phyloP scores from a whole-genome alignment of 2,113 vertebrate genomes.

The Taurulus bubalis region DNA sequence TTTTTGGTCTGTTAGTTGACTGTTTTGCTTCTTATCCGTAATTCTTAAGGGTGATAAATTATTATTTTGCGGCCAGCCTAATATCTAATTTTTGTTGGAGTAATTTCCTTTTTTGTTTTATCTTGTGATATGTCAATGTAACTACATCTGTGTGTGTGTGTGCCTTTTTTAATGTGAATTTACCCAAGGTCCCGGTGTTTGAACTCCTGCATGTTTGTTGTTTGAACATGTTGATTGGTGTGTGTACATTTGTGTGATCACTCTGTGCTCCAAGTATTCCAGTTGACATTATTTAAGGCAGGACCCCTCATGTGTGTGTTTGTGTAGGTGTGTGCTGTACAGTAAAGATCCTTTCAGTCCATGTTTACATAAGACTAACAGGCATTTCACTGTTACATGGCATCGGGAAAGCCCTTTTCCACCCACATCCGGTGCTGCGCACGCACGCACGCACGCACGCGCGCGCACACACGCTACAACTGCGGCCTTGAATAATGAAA shows the following conservation, averaged over 20 bases:
- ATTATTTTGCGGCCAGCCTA: background rate
- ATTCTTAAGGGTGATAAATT: background rate
- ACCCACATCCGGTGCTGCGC: constrained; percentile 72
- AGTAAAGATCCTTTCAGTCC: constrained; percentile 50
- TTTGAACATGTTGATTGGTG: constrained; percentile 2
- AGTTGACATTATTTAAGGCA: constrained; percentile 54
- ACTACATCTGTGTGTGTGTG: background rate
- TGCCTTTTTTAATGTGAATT: background rate
- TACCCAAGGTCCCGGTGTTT: constrained; percentile 4
- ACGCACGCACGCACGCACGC: constrained; percentile 24
- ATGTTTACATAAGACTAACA: constrained; percentile 72
- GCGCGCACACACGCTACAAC: constrained; percentile 34
- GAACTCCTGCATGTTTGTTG: constrained; percentile 2
- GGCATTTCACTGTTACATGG: constrained; percentile 62
- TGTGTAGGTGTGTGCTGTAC: constrained; percentile 52
- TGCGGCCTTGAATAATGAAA: constrained; percentile 81
- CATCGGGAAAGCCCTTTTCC: constrained; percentile 82
- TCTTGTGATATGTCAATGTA: background rate
- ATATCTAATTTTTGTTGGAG: background rate
- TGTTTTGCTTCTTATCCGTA: background rate
- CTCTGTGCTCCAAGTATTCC: constrained; percentile 25
- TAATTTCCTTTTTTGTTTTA: background rate
- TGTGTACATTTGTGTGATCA: constrained; percentile 2
- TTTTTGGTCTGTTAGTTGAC: background rate
- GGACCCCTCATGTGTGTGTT: constrained; percentile 31